phyloP scores from a whole-genome alignment of 2,113 vertebrate genomes.

The Crotalus tigris region DNA sequence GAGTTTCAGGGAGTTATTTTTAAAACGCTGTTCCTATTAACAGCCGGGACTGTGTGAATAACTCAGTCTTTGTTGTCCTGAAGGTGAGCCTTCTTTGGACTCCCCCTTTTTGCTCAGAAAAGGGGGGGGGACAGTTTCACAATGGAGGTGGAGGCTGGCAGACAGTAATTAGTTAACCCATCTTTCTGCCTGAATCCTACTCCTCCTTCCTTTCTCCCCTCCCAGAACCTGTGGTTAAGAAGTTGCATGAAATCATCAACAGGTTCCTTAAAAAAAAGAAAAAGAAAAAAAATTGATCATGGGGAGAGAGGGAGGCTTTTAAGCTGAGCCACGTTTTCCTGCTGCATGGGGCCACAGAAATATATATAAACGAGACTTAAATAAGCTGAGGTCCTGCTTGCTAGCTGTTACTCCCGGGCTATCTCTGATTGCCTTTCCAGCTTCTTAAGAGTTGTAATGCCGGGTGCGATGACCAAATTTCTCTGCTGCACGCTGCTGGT shows the following conservation, averaged over 20 bases:
- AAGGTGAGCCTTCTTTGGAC: fast-evolving
- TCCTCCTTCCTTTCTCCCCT: slow-evolving; percentile 47
- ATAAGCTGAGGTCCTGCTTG: slow-evolving; percentile 52
- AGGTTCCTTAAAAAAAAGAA: slow-evolving; percentile 55
- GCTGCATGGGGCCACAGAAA: slow-evolving; percentile 55
- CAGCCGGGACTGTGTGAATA: fast-evolving
- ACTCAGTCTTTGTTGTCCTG: background rate
- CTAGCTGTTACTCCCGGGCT: slow-evolving; percentile 48
- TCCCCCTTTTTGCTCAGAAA: background rate
- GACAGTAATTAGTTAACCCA: slow-evolving; percentile 52
- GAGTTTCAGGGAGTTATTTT: background rate
- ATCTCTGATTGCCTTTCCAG: slow-evolving; percentile 52
- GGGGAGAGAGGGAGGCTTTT: slow-evolving; percentile 64
- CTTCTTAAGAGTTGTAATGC: slow-evolving; percentile 66
- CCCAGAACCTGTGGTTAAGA: slow-evolving; percentile 64
- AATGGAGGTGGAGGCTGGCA: slow-evolving; percentile 8
- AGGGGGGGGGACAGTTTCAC: background rate
- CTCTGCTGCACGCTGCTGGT: slow-evolving; percentile 76
- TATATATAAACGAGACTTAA: slow-evolving; percentile 68
- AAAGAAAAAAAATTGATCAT: slow-evolving; percentile 51
- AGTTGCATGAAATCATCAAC: slow-evolving; percentile 64
- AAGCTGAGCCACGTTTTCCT: slow-evolving; percentile 72
- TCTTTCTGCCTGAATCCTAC: slow-evolving; percentile 46
- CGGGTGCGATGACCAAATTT: slow-evolving; percentile 74
- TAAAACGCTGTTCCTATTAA: fast-evolving